A percentile compares a stretch with the other conserved stretches of the same genome.
Conservation (phyloP, 2,797 vertebrate species). For the Pelodytes ibericus region DNA sequence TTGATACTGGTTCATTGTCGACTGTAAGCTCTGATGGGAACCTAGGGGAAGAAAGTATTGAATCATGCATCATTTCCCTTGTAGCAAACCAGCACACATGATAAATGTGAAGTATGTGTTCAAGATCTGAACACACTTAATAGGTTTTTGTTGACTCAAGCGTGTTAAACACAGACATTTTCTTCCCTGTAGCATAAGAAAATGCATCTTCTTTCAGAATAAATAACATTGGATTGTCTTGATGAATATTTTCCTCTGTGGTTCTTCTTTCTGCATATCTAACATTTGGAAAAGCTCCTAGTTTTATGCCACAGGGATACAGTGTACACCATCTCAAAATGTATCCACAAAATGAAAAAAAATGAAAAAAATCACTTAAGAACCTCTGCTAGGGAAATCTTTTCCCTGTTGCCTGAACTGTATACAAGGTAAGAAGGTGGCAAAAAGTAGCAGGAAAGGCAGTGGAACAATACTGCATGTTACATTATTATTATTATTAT, state of each 20-base stretch:
- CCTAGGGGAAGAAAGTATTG: background rate
- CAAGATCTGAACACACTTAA: conserved; percentile 2
- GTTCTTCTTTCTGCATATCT: background rate
- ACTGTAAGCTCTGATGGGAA: background rate
- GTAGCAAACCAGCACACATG: background rate
- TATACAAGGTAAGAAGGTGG: no score
- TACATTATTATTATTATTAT: no score
- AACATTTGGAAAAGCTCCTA: background rate
- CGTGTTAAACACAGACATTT: conserved; percentile 8
- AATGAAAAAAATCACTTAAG: no score
- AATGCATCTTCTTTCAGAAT: conserved; percentile 3
- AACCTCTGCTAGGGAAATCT: no score
- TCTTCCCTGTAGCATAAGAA: conserved; percentile 4
- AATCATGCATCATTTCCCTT: background rate
- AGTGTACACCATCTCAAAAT: no score
- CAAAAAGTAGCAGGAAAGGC: no score
- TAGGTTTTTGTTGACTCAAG: conserved; percentile 16
- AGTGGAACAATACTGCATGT: no score
- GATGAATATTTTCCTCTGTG: background rate
- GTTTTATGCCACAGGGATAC: no score
- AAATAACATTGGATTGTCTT: background rate
- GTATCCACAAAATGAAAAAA: no score
- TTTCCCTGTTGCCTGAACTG: no score
- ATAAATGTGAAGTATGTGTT: conserved; percentile 7
- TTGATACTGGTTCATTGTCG: no score